Percentiles rank a stretch among this genome's conserved stretches.
Conservation (phyloP, 2,113 vertebrate species). For the Cnemophilus loriae region DNA sequence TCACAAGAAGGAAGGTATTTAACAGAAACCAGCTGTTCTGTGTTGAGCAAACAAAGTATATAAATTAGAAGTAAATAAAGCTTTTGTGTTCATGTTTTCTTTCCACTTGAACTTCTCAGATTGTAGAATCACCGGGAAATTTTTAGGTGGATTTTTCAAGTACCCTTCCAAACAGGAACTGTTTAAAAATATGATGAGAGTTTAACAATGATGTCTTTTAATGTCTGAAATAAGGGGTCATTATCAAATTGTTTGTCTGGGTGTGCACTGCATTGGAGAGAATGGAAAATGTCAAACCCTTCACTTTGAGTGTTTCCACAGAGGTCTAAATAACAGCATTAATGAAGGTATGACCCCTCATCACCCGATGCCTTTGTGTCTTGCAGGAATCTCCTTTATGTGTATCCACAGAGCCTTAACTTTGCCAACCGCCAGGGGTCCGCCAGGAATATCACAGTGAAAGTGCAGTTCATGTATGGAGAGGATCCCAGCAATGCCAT, state of each 20-base stretch:
- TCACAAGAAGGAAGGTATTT: neutral
- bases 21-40: neutral
- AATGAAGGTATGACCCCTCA: neutral
- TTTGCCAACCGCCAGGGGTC: constrained; percentile 98
- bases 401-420: constrained; percentile 97
- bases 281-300: neutral
- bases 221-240: neutral
- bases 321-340: neutral
- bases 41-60: neutral
- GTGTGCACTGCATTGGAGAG: neutral
- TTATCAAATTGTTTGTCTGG: neutral
- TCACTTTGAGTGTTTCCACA: neutral
- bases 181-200: neutral
- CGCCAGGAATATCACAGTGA: constrained; percentile 97
- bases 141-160: neutral
- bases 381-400: constrained; percentile 92
- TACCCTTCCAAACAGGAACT: neutral
- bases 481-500: constrained; percentile 94
- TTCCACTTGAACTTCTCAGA: neutral
- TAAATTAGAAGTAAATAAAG: neutral
- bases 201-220: neutral
- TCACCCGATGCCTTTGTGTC: neutral
- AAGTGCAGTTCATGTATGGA: constrained; percentile 98
- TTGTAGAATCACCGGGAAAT: neutral
- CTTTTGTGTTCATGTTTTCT: neutral